Percentiles rank a stretch among this genome's conserved stretches.
These are phyloP conservation scores for Eudyptes chrysolophus DNA, from an alignment of 2,113 vertebrate species.

Conservation along the genomic window DNA sequence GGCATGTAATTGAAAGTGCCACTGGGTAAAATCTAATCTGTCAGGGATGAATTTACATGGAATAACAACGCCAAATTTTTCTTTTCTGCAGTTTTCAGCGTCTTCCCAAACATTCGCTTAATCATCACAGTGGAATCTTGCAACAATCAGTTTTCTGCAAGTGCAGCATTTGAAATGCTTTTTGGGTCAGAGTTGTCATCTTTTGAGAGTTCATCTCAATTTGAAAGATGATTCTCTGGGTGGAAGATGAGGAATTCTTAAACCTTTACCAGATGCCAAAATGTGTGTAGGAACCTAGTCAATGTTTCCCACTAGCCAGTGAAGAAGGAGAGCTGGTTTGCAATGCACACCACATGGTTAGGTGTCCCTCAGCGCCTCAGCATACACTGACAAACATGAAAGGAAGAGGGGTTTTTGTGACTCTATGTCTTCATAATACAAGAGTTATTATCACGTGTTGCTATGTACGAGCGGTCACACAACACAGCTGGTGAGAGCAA, in stretches of 20 bases:
- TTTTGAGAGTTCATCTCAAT: slow-evolving; percentile 33
- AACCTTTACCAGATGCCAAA: slow-evolving; percentile 41
- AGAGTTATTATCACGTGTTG: neutral
- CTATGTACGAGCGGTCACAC: accelerated
- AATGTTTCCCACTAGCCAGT: neutral
- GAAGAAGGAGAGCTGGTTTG: neutral
- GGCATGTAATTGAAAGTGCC: slow-evolving; percentile 66
- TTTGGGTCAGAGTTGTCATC: slow-evolving; percentile 36
- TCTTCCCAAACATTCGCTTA: slow-evolving; percentile 20
- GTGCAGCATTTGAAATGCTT: slow-evolving; percentile 35
- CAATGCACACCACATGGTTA: neutral
- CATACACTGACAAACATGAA: neutral
- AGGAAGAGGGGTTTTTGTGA: neutral
- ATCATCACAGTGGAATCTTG: slow-evolving; percentile 48
- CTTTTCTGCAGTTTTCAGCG: slow-evolving; percentile 42
- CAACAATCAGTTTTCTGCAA: slow-evolving; percentile 35
- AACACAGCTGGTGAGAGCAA: neutral
- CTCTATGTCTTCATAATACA: neutral
- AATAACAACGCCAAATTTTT: slow-evolving; percentile 38
- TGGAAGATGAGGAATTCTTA: slow-evolving; percentile 36
- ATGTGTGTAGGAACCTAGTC: neutral
- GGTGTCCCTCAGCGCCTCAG: neutral
- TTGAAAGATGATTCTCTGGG: slow-evolving; percentile 21
- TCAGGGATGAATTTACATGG: slow-evolving; percentile 44
- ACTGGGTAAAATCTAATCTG: slow-evolving; percentile 67